phyloP scores from a whole-genome alignment of 2,797 vertebrate species.

The Poeciliopsis turneri region DNA sequence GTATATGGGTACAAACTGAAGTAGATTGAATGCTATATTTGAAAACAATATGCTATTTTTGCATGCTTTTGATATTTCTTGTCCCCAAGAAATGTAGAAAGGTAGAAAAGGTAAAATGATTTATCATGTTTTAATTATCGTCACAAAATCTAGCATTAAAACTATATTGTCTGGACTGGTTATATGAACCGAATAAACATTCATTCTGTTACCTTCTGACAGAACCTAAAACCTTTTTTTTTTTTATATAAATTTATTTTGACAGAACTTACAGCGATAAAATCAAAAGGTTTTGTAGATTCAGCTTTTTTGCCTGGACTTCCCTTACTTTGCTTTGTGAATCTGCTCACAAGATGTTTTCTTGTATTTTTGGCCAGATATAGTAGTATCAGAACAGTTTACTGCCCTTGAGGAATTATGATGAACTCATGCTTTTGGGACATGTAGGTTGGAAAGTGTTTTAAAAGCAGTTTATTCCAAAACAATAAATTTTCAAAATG shows the following conservation, averaged over 20 bases:
- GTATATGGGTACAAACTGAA: neutral
- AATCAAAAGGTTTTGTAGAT: neutral
- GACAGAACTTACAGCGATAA: neutral
- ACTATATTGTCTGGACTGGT: neutral
- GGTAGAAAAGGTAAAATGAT: neutral
- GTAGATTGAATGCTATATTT: neutral
- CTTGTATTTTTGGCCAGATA: slow-evolving; percentile 18
- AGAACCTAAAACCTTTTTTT: neutral
- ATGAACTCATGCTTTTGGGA: slow-evolving; percentile 40
- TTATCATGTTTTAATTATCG: neutral
- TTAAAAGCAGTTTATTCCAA: slow-evolving; percentile 39
- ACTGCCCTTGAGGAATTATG: slow-evolving; percentile 12
- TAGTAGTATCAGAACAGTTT: slow-evolving; percentile 21
- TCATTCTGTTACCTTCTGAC: neutral
- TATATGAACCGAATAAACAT: neutral
- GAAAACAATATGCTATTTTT: neutral
- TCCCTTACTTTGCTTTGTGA: neutral
- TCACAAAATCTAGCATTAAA: neutral
- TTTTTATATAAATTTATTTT: neutral
- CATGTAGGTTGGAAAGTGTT: slow-evolving; percentile 36
- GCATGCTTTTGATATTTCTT: neutral
- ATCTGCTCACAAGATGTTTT: slow-evolving; percentile 2
- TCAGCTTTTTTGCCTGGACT: neutral
- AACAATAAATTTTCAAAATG: slow-evolving; percentile 64
- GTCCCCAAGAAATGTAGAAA: neutral